Percentiles rank a stretch among this genome's conserved stretches.
These are phyloP conservation scores for Oreonectes daqikongensis DNA, from an alignment of 2,797 vertebrate genomes.

Conservation along the genomic window DNA sequence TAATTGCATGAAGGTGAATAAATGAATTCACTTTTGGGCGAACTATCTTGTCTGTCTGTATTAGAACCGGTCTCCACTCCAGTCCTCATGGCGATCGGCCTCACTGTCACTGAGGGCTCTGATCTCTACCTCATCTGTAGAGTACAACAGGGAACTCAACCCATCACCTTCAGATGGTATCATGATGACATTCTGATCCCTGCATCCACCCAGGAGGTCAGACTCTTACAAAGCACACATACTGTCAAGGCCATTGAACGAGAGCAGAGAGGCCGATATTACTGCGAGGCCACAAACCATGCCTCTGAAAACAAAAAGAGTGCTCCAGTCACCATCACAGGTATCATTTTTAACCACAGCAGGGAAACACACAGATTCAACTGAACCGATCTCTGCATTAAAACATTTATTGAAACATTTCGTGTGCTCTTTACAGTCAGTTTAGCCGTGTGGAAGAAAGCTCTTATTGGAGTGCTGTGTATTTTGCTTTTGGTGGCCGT, in stretches of 20 bases:
- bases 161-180: constrained; percentile 72
- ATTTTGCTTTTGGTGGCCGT: constrained; percentile 64
- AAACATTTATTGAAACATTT: background rate
- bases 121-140: constrained; percentile 68
- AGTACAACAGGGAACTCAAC: constrained; percentile 66
- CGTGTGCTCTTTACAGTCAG: constrained; percentile 64
- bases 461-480: constrained; percentile 65
- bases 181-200: accelerated
- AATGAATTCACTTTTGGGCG: too few relatives aligned
- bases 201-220: background rate
- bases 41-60: background rate
- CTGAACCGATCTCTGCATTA: background rate
- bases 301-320: constrained; percentile 58
- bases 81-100: constrained; percentile 43
- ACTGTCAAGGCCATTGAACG: constrained; percentile 48
- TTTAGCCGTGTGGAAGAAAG: constrained; percentile 75
- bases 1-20: too few relatives aligned
- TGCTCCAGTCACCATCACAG: constrained; percentile 51
- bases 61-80: constrained; percentile 72
- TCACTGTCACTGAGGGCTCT: constrained; percentile 65
- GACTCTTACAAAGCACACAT: constrained; percentile 28
- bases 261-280: constrained; percentile 67
- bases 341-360: constrained; percentile 59
- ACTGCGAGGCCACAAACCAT: constrained; percentile 67
- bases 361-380: background rate